Evolutionary conservation across 2,888 invertebrate species (phyloP), one percentile per base, ranked within the genome.

Genomic region (Ophion slaviceki): DNA sequence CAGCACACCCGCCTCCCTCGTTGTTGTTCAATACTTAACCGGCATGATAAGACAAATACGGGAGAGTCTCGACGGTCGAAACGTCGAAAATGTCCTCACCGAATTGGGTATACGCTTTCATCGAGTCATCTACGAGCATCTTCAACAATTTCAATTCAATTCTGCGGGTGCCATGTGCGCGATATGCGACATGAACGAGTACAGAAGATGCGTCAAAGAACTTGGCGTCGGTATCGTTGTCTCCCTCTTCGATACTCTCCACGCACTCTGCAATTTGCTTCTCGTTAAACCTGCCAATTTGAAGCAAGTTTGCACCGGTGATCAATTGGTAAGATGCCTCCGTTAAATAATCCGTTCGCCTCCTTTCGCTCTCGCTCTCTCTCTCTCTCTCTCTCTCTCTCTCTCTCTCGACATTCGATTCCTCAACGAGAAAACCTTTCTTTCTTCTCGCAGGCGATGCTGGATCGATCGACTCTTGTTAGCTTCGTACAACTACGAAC

Each of bases 151-250:
- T 95, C 98, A 98, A 93, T 99, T 98, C 92, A 99, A 98, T 94
- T 98, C 98, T 6, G 97, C 98, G 68, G 99, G 99, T 80, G 99
- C 99, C 0, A 98, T 99, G 98, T 97, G 98, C 93, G 98, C 98
- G 2, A 98, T 99, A 90, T 99, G 99, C 94, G 99, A 99, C 95
- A 97, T 99, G 89, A 99, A 99, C 92, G 99, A 99, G 94, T 99
- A 99, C 94, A 96, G 99, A 28, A 97, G 97, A 89, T 98, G 98
- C 92, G 97, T 96, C n/a, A 97, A 97, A 92, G 96, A 96, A 71
- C 95, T 97, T 81, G 95, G 96, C 79, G 96, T 98, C 10, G 95
- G 97, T 2, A 94, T 98, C 75, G 97, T 99, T 61, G 96, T 96
- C 67, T 96, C 97, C 83, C 95, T 99, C n/a, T 99, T 99, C 94